phyloP scores from a whole-genome alignment of 2,113 vertebrate genomes.

The Dunckerocampus dactyliophorus region DNA sequence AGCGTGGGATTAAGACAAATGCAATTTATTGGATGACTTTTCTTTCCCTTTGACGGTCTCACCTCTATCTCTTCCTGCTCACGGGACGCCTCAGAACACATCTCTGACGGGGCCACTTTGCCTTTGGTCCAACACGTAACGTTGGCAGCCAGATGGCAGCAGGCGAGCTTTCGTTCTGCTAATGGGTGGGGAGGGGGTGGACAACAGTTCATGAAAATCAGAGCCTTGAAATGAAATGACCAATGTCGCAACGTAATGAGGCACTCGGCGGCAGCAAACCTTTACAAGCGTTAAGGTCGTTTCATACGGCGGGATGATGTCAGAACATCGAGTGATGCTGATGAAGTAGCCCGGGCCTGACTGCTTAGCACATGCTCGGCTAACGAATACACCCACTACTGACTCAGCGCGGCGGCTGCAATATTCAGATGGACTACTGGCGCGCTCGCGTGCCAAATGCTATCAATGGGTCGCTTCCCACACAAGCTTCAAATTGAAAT shows the following conservation, averaged over 20 bases:
- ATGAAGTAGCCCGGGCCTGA: conserved; percentile 52
- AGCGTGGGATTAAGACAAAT: conserved; percentile 20
- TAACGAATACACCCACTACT: conserved; percentile 53
- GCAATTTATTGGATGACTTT: conserved; percentile 23
- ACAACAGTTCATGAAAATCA: conserved; percentile 74
- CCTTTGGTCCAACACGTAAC: too few relatives aligned
- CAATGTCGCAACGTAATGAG: conserved; percentile 72
- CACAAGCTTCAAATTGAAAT: conserved; percentile 50
- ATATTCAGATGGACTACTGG: conserved; percentile 56
- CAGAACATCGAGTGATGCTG: conserved; percentile 65
- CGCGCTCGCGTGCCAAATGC: conserved; percentile 53
- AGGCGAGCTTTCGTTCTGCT: conserved; percentile 63
- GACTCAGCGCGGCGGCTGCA: conserved; percentile 39
- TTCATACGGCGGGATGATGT: conserved; percentile 66
- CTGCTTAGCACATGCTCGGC: conserved; percentile 52
- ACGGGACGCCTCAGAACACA: too few relatives aligned
- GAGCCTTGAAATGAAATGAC: conserved; percentile 74
- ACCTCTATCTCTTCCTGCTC: conserved; percentile 47
- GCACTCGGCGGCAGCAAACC: conserved; percentile 51
- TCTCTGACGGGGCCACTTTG: too few relatives aligned
- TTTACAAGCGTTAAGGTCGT: conserved; percentile 68
- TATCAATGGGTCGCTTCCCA: conserved; percentile 56
- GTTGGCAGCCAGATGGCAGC: conserved; percentile 66
- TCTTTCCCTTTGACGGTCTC: conserved; percentile 46
- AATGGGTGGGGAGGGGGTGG: conserved; percentile 56